Base-by-base conservation (phyloP, 2,888 invertebrate genomes). In the Trichogramma dendrolimi region DNA sequence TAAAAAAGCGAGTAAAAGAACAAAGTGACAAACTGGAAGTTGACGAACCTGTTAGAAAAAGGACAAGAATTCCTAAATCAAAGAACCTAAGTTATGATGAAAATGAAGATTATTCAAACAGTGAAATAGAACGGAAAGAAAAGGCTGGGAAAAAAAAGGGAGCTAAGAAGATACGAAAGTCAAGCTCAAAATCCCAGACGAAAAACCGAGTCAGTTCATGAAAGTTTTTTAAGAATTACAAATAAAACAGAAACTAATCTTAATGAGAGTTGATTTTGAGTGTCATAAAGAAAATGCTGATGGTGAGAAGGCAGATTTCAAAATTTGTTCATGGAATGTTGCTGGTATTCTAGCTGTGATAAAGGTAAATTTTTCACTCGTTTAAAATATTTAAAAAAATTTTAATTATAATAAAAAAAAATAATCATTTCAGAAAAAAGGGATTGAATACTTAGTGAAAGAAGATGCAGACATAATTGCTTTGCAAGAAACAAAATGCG, bases 321-420 rank as follows among this genome's bases (percentile, higher is more conserved):
- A 95, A 83, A 91, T 99, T 71, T 84, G 90, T 0, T 89, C 91
- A 58, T 99, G 98, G 98, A 99, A 99, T 80, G 90, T 99, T n/a
- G 94, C 92, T 73, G 98, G 98, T 0, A 81, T 98, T 48, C 85
- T 96, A 68, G 92, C 96, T 1, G 92, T 95, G 87, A 71, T 93
- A 47, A 90, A 90, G 79, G 87, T 85, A 73, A 55, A 51, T 39
- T 60, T 50, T 14, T 8, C 46, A 11, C 38, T 43, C 4, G 46
- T 8, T 49, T 3, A 55, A 48, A 42, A 38, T 58, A 47, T 39
- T 14, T 4, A 55, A 57, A 4, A 10, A 55, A 46, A 4, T 44
- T 5, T 46, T 27, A 27, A 27, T 27, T 27, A 27, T 27, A 27
- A 27, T 55, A 42, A 55, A 44, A 14, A 10, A 27, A 42, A 53